Percentiles rank a stretch among this genome's conserved stretches.
Evolutionary conservation across 30 jellyfish, hydroid and myxozoan species (phyloP).

Genomic region (Turritopsis rubra): DNA sequence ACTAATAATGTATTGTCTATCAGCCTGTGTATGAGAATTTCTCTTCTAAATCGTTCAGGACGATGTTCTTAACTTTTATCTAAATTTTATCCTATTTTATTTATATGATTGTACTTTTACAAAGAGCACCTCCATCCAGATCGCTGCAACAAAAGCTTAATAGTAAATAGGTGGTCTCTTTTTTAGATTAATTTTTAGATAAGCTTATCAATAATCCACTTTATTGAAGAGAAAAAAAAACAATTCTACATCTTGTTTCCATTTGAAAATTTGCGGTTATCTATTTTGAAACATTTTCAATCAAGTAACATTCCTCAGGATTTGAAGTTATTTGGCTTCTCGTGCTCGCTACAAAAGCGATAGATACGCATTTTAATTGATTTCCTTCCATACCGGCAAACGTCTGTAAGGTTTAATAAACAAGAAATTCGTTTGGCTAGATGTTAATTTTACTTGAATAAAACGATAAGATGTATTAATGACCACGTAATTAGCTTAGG

Average conservation of each 20-base stretch:
- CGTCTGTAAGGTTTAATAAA: neutral
- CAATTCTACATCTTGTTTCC: too few species aligned
- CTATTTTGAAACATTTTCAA: neutral
- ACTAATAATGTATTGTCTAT: too few species aligned
- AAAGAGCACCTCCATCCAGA: neutral
- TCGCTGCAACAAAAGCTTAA: neutral
- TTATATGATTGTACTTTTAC: too few species aligned
- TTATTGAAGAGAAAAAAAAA: too few species aligned
- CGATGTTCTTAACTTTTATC: too few species aligned
- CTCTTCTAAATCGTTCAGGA: too few species aligned
- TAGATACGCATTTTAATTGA: neutral
- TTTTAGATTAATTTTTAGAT: neutral
- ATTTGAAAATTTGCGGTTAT: neutral
- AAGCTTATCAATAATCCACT: neutral
- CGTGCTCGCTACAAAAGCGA: neutral
- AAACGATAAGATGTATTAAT: neutral
- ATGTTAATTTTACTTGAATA: neutral
- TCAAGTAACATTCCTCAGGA: neutral
- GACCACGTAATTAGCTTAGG: neutral
- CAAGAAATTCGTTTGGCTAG: neutral
- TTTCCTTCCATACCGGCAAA: neutral
- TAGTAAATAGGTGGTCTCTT: neutral
- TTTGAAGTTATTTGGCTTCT: neutral
- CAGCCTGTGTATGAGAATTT: too few species aligned
- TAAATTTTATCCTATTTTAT: too few species aligned